phyloP scores from a whole-genome alignment of 2,888 invertebrate species.

The Lepas anatifera region DNA sequence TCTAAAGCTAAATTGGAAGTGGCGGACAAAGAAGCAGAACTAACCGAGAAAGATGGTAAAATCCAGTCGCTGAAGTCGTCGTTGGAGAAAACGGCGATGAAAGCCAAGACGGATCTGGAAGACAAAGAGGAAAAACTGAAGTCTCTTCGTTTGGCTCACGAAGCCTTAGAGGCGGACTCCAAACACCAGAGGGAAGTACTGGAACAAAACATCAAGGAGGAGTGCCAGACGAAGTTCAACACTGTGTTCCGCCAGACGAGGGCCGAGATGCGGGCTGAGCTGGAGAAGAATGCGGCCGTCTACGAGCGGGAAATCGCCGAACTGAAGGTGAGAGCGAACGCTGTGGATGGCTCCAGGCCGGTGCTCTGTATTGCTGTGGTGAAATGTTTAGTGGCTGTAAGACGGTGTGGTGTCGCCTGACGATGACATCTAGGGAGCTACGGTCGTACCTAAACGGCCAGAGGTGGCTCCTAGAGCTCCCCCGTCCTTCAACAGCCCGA shows the following conservation, averaged over 20 bases:
- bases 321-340: no score
- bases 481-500: no score
- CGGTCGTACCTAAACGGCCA: no score
- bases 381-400: no score
- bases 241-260: not conserved
- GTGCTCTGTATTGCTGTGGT: no score
- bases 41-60: not conserved
- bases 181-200: not conserved
- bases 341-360: no score
- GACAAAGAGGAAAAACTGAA: not conserved
- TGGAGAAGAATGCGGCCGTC: not conserved
- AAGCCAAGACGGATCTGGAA: not conserved
- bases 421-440: no score
- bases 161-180: not conserved
- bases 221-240: conserved; percentile 1
- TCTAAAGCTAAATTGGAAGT: no score
- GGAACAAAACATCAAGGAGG: not conserved
- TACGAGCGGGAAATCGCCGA: not conserved
- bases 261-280: not conserved
- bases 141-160: not conserved
- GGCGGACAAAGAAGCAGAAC: no score
- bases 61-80: not conserved
- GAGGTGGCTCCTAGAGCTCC: no score
- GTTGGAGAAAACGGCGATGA: not conserved
- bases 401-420: no score